Evolutionary conservation across 2,113 vertebrate genomes (phyloP), one percentile per base, ranked within the genome.

Genomic region (Hemicordylus capensis): DNA sequence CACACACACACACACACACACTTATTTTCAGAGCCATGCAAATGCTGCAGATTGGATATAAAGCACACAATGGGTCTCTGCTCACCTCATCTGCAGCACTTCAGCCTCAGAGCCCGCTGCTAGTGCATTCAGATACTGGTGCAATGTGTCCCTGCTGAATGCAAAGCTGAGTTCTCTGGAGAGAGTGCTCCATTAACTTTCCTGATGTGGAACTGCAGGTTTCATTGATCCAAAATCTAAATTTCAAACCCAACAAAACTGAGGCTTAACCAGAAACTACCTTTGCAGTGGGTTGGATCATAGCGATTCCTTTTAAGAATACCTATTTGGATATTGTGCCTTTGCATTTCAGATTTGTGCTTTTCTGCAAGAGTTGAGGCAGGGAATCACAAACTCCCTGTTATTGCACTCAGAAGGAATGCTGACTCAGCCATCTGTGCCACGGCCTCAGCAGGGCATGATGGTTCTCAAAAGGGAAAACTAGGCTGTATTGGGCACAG

Each of bases 381-480:
- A 84, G 11, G n/a, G 63, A 67, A 39, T 84, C 61, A 67, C 44
- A n/a, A n/a, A 58, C 66, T 70, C 46, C 28, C 54, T 79, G 31
- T 6, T 37, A 59, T 48, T 78, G 51, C n/a, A n/a, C 42, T 31
- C 15, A 37, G 42, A 61, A 72, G 54, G 39, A 31, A 73, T 85
- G 76, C 84, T 85, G 66, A 80, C 56, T 79, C 76, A 85, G 76
- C 66, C 66, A 26, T 61, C 67, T 51, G 14, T 61, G 58, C 44
- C 11, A 39, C 76, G 48, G 66, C 22, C n/a, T 73, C 28, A 39
- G 67, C 22, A 31, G 56, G n/a, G 54, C 28, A 79, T 20, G 9
- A 48, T 78, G 22, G 54, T 37, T 70, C 54, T n/a, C 64, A 10
- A 59, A 78, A 78, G 64, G 4, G 39, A 46, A 85, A 44, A 61